Base-by-base conservation (phyloP, 92 coral and sea anemone genomes). In the Umimayanthus kanabou region DNA sequence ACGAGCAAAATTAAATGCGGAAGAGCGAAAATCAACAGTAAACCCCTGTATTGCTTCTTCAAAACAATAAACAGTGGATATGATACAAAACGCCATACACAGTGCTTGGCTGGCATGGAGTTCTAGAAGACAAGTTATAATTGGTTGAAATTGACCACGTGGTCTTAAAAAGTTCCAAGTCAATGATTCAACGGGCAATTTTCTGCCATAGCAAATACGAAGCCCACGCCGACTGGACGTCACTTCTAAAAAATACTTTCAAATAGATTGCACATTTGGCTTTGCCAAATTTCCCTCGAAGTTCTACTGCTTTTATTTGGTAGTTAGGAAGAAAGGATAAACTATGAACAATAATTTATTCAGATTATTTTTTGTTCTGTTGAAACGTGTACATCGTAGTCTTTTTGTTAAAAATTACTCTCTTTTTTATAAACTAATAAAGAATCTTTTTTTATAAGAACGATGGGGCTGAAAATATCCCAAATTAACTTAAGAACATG, bases 91-190 rank as follows among this genome's bases (percentile, higher is more conserved):
- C 58, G 58, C 66, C 82, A 33, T 78, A 78, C 65, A 49, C 65
- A 45, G 40, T 39, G 76, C 57, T 45, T 50, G 14, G 73, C 7
- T 26, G 50, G 50, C 37, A 33, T 26, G 50, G 50, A 81, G 86
- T 20, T 67, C 86, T 67, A 28, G 15, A 67, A 67, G 39, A 39
- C 23, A 75, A 42, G 76, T 45, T 45, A 47, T 66, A 15, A 82
- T 82, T 82, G 86, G 86, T 67, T 66, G 13, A 67, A 82, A 39
- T 9, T 29, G 26, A 26, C 45, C 86, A 82, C 86, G 86, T 82
- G 86, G 76, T 42, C 61, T 67, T 58, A 45, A 61, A 64, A 80
- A 58, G 37, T 77, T 58, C 47, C 76, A 47, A 39, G 61, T 66
- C 29, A 66, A 64, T 22, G 73, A 80, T 81, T 64, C 76, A 82